phyloP scores from a whole-genome alignment of 2,797 vertebrate genomes.

The Trachurus trachurus region DNA sequence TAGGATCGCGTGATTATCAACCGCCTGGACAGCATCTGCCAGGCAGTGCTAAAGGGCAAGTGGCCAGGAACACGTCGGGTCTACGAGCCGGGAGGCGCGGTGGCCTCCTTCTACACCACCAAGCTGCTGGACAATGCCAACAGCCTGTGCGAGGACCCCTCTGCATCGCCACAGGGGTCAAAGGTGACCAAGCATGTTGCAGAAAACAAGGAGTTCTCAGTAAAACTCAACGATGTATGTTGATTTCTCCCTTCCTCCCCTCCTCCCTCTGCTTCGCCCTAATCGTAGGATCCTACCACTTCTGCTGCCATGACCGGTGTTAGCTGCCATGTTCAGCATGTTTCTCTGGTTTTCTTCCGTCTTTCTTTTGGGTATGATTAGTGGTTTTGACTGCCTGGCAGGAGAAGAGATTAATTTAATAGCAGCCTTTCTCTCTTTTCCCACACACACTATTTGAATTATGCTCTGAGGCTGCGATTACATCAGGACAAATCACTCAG shows the following conservation, averaged over 20 bases:
- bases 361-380: constrained; percentile 78
- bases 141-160: constrained; percentile 91
- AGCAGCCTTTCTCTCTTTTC: constrained; percentile 75
- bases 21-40: constrained; percentile 98
- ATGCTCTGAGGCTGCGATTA: constrained; percentile 77
- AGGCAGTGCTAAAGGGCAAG: constrained; percentile 97
- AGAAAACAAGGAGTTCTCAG: constrained; percentile 99
- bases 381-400: constrained; percentile 75
- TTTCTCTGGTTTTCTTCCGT: constrained; percentile 78
- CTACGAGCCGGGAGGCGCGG: constrained; percentile 91
- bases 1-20: constrained; percentile 99
- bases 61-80: constrained; percentile 93
- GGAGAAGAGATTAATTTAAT: constrained; percentile 77
- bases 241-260: constrained; percentile 90
- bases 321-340: constrained; percentile 83
- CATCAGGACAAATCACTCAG: constrained; percentile 74
- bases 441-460: constrained; percentile 77
- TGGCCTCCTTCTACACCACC: constrained; percentile 98
- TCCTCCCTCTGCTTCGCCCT: constrained; percentile 75
- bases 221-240: constrained; percentile 99
- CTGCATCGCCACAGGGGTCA: constrained; percentile 96
- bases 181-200: constrained; percentile 99
- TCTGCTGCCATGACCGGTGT: constrained; percentile 72
- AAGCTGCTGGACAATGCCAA: constrained; percentile 94
- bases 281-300: constrained; percentile 75